Conservation (phyloP, 2,113 vertebrate genomes). For the Chaetorhynchus papuensis region DNA sequence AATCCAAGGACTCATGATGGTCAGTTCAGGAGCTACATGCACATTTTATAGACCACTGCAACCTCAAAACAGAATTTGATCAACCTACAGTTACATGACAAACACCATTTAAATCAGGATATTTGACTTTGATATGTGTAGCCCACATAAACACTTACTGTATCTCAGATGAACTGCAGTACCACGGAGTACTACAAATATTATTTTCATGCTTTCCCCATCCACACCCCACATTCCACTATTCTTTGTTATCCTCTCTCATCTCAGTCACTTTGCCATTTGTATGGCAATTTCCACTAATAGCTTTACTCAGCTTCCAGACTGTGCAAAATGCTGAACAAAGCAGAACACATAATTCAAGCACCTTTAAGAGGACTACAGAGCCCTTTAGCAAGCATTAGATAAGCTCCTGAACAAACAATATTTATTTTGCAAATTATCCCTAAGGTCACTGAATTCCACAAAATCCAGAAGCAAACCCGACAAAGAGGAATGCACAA, state of each 20-base stretch:
- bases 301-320: neutral
- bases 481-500: neutral
- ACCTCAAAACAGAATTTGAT: neutral
- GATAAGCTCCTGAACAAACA: neutral
- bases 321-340: neutral
- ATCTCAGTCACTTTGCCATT: neutral
- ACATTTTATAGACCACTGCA: neutral
- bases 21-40: neutral
- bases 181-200: neutral
- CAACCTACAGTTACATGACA: neutral
- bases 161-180: neutral
- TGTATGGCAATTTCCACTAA: neutral
- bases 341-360: neutral
- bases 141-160: neutral
- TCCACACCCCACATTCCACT: neutral
- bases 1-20: rapidly evolving
- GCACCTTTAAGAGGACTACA: neutral
- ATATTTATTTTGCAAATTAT: neutral
- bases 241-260: neutral
- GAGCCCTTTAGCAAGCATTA: neutral
- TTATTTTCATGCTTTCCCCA: neutral
- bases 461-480: neutral
- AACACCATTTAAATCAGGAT: neutral
- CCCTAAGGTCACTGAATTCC: neutral
- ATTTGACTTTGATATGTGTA: neutral